These are phyloP conservation scores for Prunella strophiata DNA, from an alignment of 2,797 vertebrate genomes.

Conservation along the genomic window DNA sequence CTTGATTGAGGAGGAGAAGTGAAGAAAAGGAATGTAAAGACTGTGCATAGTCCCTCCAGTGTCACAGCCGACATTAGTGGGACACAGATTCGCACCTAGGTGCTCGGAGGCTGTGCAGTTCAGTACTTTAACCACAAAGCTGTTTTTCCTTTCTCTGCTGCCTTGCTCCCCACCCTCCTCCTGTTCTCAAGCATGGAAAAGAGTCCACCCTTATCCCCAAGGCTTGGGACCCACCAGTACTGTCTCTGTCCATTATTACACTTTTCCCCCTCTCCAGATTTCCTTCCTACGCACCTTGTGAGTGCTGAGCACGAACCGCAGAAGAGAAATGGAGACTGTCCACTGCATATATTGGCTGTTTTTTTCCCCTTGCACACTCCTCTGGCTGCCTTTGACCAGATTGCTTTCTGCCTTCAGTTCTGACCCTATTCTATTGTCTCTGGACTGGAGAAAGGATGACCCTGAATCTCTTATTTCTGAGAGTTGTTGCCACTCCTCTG, in stretches of 20 bases:
- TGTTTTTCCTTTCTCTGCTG: background rate
- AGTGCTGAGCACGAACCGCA: background rate
- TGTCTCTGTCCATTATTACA: background rate
- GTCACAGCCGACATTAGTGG: background rate
- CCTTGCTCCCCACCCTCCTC: background rate
- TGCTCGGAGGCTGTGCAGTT: background rate
- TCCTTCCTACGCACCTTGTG: background rate
- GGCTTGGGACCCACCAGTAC: background rate
- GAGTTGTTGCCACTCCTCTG: background rate
- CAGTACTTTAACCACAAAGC: background rate
- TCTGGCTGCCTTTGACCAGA: background rate
- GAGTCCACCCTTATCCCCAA: background rate
- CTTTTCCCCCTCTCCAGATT: background rate
- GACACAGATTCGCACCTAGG: background rate
- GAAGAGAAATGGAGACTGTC: background rate
- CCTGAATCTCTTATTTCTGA: background rate
- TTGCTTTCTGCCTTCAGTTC: background rate
- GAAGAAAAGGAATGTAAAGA: background rate
- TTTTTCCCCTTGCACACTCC: background rate
- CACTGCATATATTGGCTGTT: background rate
- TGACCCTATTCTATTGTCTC: background rate
- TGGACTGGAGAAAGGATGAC: background rate
- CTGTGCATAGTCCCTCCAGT: background rate
- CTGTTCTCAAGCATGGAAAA: background rate
- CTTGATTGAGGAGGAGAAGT: background rate